Evolutionary conservation across 2,113 vertebrate species (phyloP), one percentile per base, ranked within the genome.

Genomic region (Micromys minutus): DNA sequence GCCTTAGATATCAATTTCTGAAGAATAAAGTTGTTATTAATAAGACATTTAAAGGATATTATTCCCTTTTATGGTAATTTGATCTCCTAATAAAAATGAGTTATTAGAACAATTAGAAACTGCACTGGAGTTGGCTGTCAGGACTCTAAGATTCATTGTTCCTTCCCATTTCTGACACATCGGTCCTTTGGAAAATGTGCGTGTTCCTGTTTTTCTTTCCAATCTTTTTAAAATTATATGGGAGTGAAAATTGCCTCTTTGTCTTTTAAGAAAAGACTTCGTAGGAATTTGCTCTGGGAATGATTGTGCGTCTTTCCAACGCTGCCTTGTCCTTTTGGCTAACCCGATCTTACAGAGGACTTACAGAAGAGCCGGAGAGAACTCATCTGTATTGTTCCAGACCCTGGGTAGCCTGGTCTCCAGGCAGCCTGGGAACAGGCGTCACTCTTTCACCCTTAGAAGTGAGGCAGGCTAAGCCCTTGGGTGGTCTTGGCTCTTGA

Each of bases 81-180:
- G 72, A 17, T 83, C 17, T 87, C 42, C 19, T n/a, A 61, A 80
- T 83, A 34, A 96, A 95, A 90, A 57, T 85, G 95, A 83, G 55
- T 96, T 80, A 94, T 96, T 84, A 77, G 84, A 89, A 92, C 77
- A 94, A 75, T 96, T 86, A 95, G 91, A 91, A 92, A n/a, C 34
- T 42, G 52, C 39, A 31, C 71, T 29, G 13, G 65, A 57, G 26
- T 29, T 31, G 34, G n/a, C 5, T 12, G 15, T 81, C 76, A 69
- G 12, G 75, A 91, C 63, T 57, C 4, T 3, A 21, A 61, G 80
- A 90, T 79, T 76, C 61, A 65, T 21, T 52, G 47, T 83, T 81
- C 75, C 24, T 61, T 83, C 36, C 29, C 8, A 3, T 77, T 90
- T 71, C 34, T 77, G 71, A 90, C 88, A 86, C 17, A 81, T 45